Evolutionary conservation across 2,113 vertebrate species (phyloP), one percentile per base, ranked within the genome.

Genomic region (Chelonoidis abingdonii): DNA sequence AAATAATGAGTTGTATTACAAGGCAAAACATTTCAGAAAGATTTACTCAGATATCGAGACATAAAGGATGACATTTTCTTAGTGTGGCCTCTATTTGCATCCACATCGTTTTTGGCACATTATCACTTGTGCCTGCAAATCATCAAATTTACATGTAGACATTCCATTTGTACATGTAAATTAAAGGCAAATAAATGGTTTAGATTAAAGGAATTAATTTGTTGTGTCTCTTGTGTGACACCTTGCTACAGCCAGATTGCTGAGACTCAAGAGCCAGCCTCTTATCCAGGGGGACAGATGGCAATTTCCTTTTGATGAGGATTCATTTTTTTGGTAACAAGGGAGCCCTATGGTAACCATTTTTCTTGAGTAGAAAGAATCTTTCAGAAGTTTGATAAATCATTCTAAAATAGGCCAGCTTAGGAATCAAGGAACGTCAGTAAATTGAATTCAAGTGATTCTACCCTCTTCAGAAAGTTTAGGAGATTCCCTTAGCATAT

Each of bases 251-350:
- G 62, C 88, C 81, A 8, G 49, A 94, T 96, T 65, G 38, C 89
- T 14, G 86, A 93, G 86, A 88, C 79, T 57, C 50, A 35, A 93
- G 82, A 62, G 75, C 89, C 95, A 84, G 92, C 87, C 93, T 95
- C 86, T 95, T 97, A 97, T 94, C 90, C 82, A 1, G 92, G 93
- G 94, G 94, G 96, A 97, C 93, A 96, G 84, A 95, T 95, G 92
- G 92, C 90, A 96, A 92, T 97, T 96, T 94, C 82, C 86, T 93
- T 95, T 94, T 92, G 89, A 95, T 95, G 95, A 97, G 92, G 91
- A 57, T 88, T 92, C 2, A 69, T 85, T 92, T 83, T 97, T 96
- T 96, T 93, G 94, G 86, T 90, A 96, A 86, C 21, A 10, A 95
- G 81, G 79, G 86, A 97, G 80, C 89, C 91, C 96, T 94, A 90